These are phyloP conservation scores for Neocloeon triangulifer DNA, from an alignment of 1,140 invertebrate species.

Conservation along the genomic window DNA sequence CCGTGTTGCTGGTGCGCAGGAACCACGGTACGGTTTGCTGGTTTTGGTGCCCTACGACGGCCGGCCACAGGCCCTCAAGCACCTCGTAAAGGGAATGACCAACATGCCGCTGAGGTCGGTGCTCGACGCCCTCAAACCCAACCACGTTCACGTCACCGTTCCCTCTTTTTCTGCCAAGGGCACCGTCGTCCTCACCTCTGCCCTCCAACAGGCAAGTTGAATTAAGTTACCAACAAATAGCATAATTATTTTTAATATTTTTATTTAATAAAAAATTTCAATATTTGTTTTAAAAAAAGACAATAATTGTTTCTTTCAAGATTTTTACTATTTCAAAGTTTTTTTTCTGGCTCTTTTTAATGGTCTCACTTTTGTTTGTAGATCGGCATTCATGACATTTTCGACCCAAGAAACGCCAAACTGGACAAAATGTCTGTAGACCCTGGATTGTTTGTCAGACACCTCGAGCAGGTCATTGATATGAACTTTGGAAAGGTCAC, in stretches of 20 bases:
- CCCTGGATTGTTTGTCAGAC: constrained; percentile 45
- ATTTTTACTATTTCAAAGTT: no score
- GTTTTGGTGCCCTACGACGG: constrained; percentile 21
- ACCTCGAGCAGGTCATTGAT: constrained; percentile 63
- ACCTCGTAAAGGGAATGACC: constrained; percentile 17
- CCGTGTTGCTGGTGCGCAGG: no score
- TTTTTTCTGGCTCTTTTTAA: not conserved
- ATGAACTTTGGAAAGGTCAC: constrained; percentile 32
- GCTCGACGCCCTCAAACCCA: constrained; percentile 34
- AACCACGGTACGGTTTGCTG: constrained; percentile 24
- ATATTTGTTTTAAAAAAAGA: no score
- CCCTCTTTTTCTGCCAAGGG: constrained; percentile 55
- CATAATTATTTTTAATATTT: no score
- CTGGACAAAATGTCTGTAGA: constrained; percentile 51
- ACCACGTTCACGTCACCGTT: constrained; percentile 44
- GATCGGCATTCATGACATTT: constrained; percentile 48
- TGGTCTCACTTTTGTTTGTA: constrained; percentile 17
- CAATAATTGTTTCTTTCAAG: no score
- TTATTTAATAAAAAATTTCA: no score
- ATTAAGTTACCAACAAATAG: no score
- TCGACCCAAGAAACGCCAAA: constrained; percentile 49
- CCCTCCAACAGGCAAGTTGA: constrained; percentile 53
- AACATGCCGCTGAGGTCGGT: constrained; percentile 31
- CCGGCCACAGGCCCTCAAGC: constrained; percentile 17
- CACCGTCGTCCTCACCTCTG: constrained; percentile 47